Evolutionary conservation across 2,888 invertebrate species (phyloP), one percentile per base, ranked within the genome.

Genomic region (Cistogaster globosa): DNA sequence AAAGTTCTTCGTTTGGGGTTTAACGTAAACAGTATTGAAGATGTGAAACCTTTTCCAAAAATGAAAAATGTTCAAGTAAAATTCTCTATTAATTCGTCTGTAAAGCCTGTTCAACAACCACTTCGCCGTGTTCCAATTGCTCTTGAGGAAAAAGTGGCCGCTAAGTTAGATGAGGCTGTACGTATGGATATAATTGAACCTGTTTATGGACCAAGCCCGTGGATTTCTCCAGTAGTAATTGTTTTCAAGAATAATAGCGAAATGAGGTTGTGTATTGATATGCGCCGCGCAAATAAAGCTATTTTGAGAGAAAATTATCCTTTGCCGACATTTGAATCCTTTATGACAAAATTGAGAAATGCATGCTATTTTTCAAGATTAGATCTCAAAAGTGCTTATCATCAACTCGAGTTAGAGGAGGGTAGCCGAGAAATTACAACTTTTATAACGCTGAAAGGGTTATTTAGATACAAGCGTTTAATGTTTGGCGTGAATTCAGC

Each of bases 401-500:
- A 26, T 26, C 26, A 26, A 83, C 26, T 87, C 84, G 88, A 84
- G 63, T 69, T 86, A 48, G 75, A 87, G 53, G 76, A 86, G 18
- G 14, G 26, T 12, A 83, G 85, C 69, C 67, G 85, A 63, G 58
- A 81, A 26, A 86, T 86, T 42, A 84, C 82, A 55, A 72, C 86
- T 0, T 86, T 86, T 63, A 72, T 86, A 12, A 87, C 87, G 2
- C 68, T 69, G 18, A 87, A 83, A 67, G 26, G 84, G 81, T 58
- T 87, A 51, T 90, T 88, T 74, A 75, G 90, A 38, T 91, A 90
- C 77, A 91, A 91, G 83, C 69, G 91, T 16, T 67, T 92, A 6
- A 89, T 91, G 89, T 92, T 92, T 77, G 90, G 91, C 0, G 88
- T 91, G 0, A 89, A 90, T 48, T 91, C 89, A 86, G 84, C 87